Percentiles rank a stretch among this genome's conserved stretches.
Conservation (phyloP, 2,113 vertebrate species). For the Etheostoma cragini region DNA sequence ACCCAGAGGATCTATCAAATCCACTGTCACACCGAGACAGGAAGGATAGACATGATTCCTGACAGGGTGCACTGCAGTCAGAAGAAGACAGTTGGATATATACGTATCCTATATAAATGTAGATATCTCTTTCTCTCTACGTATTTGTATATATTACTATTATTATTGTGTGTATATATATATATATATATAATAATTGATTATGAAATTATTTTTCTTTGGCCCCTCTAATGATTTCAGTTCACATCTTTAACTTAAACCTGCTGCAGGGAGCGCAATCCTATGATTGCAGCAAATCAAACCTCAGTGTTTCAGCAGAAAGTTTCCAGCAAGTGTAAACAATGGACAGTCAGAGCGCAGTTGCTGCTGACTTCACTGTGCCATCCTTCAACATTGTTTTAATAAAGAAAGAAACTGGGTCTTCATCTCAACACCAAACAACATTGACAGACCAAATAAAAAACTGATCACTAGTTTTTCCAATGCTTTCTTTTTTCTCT, state of each 20-base stretch:
- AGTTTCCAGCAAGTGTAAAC: slow-evolving; percentile 16
- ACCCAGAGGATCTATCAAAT: slow-evolving; percentile 66
- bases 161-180: too few species aligned
- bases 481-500: neutral
- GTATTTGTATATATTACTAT: too few species aligned
- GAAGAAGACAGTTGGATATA: slow-evolving; percentile 6
- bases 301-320: neutral
- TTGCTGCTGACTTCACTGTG: neutral
- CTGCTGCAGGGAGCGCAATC: neutral
- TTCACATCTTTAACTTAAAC: neutral
- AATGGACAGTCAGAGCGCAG: neutral
- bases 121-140: too few species aligned
- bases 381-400: neutral
- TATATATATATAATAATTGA: neutral
- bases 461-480: neutral
- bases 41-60: slow-evolving; percentile 39
- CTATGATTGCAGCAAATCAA: neutral
- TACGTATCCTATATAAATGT: too few species aligned
- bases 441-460: slow-evolving; percentile 10
- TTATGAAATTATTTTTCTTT: slow-evolving; percentile 28
- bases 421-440: slow-evolving; percentile 11
- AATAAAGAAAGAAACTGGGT: neutral
- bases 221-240: neutral
- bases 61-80: slow-evolving; percentile 22
- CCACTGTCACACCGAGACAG: slow-evolving; percentile 51